Evolutionary conservation across 2,888 invertebrate genomes (phyloP).

Genomic region (Macaria notata): DNA sequence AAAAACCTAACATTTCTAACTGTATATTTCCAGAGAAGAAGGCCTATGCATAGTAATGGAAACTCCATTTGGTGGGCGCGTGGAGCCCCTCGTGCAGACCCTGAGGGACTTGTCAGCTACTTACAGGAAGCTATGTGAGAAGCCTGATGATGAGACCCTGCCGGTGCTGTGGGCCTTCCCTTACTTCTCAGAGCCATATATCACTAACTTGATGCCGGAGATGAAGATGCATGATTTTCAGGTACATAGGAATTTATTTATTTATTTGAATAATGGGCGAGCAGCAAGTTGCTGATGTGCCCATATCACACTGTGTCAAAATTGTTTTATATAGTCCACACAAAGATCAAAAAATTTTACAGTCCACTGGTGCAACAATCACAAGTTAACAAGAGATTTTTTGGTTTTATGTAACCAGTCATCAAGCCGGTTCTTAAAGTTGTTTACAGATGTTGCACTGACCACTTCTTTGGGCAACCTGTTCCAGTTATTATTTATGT

Average conservation of each 20-base stretch:
- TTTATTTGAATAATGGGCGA: too few species aligned
- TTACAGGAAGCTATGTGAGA: conserved; percentile 79
- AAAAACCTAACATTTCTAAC: not conserved
- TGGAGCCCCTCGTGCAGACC: conserved; percentile 90
- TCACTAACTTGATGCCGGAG: conserved; percentile 85
- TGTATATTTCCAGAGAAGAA: conserved; percentile 49
- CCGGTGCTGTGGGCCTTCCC: conserved; percentile 93
- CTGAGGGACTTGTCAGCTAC: conserved; percentile 81
- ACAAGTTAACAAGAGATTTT: too few species aligned
- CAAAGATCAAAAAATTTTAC: too few species aligned
- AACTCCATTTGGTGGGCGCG: conserved; percentile 95
- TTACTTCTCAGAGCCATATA: conserved; percentile 93
- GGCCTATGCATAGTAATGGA: conserved; percentile 87
- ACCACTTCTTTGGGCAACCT: too few species aligned
- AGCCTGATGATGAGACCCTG: conserved; percentile 65
- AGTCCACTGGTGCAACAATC: too few species aligned
- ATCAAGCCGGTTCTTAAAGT: too few species aligned
- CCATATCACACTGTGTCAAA: too few species aligned
- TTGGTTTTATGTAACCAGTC: too few species aligned
- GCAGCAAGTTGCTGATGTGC: too few species aligned
- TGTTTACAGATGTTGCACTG: too few species aligned
- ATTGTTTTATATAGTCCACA: too few species aligned
- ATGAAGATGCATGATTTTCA: conserved; percentile 94
- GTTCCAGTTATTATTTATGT: too few species aligned
- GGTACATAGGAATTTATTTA: conserved; percentile 69